Base-by-base conservation (phyloP, 2,797 vertebrate genomes). In the Uromys caudimaculatus region DNA sequence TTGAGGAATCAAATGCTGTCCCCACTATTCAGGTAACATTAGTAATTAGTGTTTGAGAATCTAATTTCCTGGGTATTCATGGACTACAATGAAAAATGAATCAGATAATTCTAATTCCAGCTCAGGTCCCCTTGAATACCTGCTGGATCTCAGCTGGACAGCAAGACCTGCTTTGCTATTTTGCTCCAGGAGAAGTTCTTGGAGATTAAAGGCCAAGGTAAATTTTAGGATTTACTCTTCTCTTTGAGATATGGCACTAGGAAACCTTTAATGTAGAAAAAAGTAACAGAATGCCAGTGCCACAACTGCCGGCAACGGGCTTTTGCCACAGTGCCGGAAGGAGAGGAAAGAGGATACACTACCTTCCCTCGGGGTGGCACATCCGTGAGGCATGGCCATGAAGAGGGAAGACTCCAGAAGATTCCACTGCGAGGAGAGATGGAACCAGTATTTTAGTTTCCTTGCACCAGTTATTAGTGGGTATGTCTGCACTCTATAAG, bases 141-240 rank as follows among this genome's bases (percentile, higher is more conserved):
- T 90, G 60, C 14, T 89, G 69, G 19, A 8, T 95, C 76, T n/a
- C 44, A 67, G 16, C 94, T 88, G 89, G 17, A 52, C 0, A 91
- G 29, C 9, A 78, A 93, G 52, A 16, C 10, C 54, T 29, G 38
- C 19, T 52, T 60, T 8, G 82, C 11, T 4, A 16, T 87, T 47
- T 82, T 82, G 19, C 10, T 56, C 44, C 41, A 82, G 58, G 32
- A 76, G 52, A 5, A 93, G 13, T 38, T 29, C 56, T 58, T 94
- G 88, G 44, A 92, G n/a, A 41, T 76, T 90, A 75, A 96, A 94
- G n/a, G 6, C 77, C n/a, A 89, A 54, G 52, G 38, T 84, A 76
- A 77, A 23, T 38, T 77, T 76, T 41, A 75, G 60, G n/a, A 77
- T 54, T 60, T 47, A 58, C 41, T 82, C 35, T 64, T 76, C 58